Base-by-base conservation (phyloP, 2,797 vertebrate species). In the Acrossocheilus wenchowensis region DNA sequence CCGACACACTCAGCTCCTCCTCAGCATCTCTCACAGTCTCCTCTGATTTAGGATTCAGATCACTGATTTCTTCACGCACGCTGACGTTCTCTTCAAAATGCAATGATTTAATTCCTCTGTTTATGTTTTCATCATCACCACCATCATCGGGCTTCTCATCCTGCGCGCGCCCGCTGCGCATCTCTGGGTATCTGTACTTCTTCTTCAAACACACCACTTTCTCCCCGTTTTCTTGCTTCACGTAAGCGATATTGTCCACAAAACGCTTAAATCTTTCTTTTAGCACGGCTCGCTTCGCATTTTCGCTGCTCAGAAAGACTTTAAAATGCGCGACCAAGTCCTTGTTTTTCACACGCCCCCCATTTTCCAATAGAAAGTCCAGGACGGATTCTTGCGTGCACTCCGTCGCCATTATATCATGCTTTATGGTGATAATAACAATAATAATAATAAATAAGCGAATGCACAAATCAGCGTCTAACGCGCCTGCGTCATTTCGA, bases 301-400 rank as follows among this genome's bases (percentile, higher is more conserved):
- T 91, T 2, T 95, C 93, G 79, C 92, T 90, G 71, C 62, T 89
- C 48, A 94, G 89, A 57, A 89, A 90, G 9, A 92, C 93, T 90
- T 92, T 93, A 92, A 99, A 97, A 93, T 96, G 96, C 90, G 97
- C 96, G 90, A 97, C 93, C 90, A 99, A 93, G 92, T 97, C 96
- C 77, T 95, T 93, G 91, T 97, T 96, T 87, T 73, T 95, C 90
- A 95, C 97, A 91, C 96, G 95, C 92, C 97, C 97, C 92, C 97
- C 97, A 85, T 93, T 93, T 90, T 94, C 95, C 85, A 88, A 83
- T 57, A 98, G 91, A 91, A 98, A 98, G 89, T 93, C 91, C 89
- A 96, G 91, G 89, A 98, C 96, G 78, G 95, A 91, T 88, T 94
- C 95, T 64, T 95, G 93, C 86, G 90, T 94, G 89, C 94, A 94